Evolutionary conservation across 2,797 vertebrate genomes (phyloP).

Genomic region (Gallinago stenura): DNA sequence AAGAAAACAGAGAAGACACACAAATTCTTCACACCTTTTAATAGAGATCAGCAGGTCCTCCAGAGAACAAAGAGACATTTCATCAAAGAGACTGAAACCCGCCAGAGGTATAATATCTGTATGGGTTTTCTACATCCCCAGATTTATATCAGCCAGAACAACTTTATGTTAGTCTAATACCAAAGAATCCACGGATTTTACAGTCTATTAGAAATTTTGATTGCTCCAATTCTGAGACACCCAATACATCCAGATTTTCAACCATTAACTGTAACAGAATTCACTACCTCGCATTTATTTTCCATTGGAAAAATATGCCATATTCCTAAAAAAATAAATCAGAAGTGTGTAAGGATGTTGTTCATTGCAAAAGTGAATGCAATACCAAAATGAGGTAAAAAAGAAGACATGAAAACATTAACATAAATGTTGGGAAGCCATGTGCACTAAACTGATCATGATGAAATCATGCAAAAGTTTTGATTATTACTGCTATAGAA

Average conservation of each 20-base stretch:
- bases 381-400: neutral
- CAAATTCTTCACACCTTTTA: conserved; percentile 53
- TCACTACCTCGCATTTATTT: neutral
- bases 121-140: neutral
- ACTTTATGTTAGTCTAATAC: neutral
- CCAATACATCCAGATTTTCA: neutral
- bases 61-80: conserved; percentile 57
- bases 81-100: conserved; percentile 19
- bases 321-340: neutral
- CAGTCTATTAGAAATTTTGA: neutral
- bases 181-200: neutral
- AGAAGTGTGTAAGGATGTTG: neutral
- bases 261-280: neutral
- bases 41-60: conserved; percentile 49
- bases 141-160: neutral
- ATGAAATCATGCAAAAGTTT: neutral
- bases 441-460: neutral
- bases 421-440: neutral
- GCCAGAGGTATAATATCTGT: neutral
- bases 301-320: neutral
- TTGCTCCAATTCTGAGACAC: neutral
- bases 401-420: neutral
- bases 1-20: conserved; percentile 57
- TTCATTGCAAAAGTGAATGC: neutral
- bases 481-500: neutral